Percentiles rank a stretch among this genome's conserved stretches.
phyloP scores from a whole-genome alignment of 2,888 invertebrate genomes.

The Marronus borbonicus region DNA sequence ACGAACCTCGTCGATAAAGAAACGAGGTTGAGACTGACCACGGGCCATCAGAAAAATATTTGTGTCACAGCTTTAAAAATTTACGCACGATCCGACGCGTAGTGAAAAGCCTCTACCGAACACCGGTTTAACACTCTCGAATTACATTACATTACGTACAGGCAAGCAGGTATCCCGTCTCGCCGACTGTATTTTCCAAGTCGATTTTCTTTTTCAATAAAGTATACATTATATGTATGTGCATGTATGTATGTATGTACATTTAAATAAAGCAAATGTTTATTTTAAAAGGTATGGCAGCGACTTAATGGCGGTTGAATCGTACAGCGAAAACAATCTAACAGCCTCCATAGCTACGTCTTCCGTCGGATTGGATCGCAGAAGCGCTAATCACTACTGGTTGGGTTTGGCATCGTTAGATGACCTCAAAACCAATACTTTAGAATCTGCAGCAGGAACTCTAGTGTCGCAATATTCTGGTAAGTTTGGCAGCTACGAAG shows the following conservation, averaged over 20 bases:
- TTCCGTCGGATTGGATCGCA: conserved; percentile 76
- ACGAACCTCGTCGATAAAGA: conserved; percentile 39
- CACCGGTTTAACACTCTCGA: no score
- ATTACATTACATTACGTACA: no score
- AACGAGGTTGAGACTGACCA: conserved; percentile 51
- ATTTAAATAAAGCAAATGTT: not conserved
- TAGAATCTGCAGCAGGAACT: conserved; percentile 93
- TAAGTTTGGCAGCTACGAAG: conserved; percentile 60
- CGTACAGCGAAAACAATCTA: conserved; percentile 92
- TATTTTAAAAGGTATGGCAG: conserved; percentile 87
- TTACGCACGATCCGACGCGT: conserved; percentile 25
- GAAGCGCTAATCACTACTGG: conserved; percentile 85
- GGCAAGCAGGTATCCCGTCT: no score
- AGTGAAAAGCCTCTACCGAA: no score
- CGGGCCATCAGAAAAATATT: conserved; percentile 47
- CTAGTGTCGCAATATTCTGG: conserved; percentile 94
- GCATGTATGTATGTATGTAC: not conserved
- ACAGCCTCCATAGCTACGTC: conserved; percentile 85
- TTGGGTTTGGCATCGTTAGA: conserved; percentile 91
- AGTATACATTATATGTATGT: not conserved
- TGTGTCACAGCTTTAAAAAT: conserved; percentile 43
- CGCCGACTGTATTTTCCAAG: not conserved
- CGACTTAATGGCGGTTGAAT: conserved; percentile 93
- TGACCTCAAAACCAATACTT: conserved; percentile 93
- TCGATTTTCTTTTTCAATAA: not conserved